phyloP scores from a whole-genome alignment of 2,888 invertebrate genomes.

The Calameuta idolon region DNA sequence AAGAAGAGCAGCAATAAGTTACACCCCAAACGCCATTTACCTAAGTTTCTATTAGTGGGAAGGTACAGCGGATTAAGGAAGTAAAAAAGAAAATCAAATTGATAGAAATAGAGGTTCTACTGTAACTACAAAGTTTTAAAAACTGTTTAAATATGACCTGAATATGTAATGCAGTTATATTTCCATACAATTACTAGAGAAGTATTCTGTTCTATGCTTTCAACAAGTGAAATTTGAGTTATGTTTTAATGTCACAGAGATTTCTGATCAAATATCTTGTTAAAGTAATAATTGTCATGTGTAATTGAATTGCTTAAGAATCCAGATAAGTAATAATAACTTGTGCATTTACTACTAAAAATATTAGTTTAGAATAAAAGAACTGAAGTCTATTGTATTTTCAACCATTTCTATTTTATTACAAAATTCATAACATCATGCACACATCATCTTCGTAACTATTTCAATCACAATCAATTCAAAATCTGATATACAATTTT shows the following conservation, averaged over 20 bases:
- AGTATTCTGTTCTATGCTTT: not conserved
- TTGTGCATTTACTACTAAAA: not conserved
- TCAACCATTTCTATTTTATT: constrained; percentile 36
- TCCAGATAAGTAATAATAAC: not conserved
- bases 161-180: not conserved
- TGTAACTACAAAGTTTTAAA: not conserved
- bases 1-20: not conserved
- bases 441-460: constrained; percentile 39
- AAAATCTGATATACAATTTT: constrained; percentile 45
- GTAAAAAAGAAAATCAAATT: not conserved
- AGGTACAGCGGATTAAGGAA: not conserved
- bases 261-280: too few species aligned
- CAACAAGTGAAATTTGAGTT: not conserved
- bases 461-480: constrained; percentile 43
- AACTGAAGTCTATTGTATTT: not conserved
- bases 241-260: not conserved
- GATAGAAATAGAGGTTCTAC: not conserved
- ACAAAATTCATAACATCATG: constrained; percentile 43
- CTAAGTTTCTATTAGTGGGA: not conserved
- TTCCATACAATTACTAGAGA: not conserved
- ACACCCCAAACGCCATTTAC: not conserved
- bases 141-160: not conserved
- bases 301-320: not conserved
- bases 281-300: not conserved
- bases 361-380: not conserved